A percentile compares a stretch with the other conserved stretches of the same genome.
Conservation (phyloP, 2,888 invertebrate species). For the Drosophila lutescens region DNA sequence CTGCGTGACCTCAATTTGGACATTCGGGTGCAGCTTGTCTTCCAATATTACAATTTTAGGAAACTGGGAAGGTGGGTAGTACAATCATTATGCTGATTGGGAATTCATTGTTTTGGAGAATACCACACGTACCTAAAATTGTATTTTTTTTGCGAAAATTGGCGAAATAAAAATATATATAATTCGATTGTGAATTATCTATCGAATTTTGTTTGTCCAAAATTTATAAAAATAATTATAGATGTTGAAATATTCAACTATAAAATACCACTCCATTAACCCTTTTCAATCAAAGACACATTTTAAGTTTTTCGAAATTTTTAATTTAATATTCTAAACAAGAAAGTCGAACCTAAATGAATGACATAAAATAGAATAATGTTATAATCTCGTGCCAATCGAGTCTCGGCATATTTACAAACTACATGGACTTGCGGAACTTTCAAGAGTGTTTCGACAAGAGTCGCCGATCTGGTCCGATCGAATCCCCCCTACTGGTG, state of each 20-base stretch:
- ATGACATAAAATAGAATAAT: conserved; percentile 45
- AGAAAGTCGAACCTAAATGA: conserved; percentile 53
- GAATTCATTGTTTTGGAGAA: no score
- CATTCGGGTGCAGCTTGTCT: background rate
- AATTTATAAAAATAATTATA: no score
- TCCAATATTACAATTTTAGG: background rate
- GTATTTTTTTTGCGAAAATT: no score
- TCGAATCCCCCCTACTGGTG: conserved; percentile 56
- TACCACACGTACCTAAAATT: no score
- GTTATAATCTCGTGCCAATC: conserved; percentile 48
- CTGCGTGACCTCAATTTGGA: conserved; percentile 22
- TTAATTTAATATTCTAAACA: conserved; percentile 72
- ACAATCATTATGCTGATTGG: no score
- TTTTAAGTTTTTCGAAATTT: conserved; percentile 31
- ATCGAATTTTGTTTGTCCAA: no score
- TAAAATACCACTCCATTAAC: no score
- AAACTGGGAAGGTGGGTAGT: background rate
- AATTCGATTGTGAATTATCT: no score
- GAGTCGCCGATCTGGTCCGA: conserved; percentile 1
- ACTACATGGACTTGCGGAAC: conserved; percentile 73
- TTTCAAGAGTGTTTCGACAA: conserved; percentile 46
- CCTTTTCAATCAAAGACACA: background rate
- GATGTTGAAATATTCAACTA: no score
- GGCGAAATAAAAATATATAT: no score
- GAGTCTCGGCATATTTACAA: conserved; percentile 53